Base-by-base conservation (phyloP, 1,140 invertebrate genomes). In the Trichonephila clavipes region DNA sequence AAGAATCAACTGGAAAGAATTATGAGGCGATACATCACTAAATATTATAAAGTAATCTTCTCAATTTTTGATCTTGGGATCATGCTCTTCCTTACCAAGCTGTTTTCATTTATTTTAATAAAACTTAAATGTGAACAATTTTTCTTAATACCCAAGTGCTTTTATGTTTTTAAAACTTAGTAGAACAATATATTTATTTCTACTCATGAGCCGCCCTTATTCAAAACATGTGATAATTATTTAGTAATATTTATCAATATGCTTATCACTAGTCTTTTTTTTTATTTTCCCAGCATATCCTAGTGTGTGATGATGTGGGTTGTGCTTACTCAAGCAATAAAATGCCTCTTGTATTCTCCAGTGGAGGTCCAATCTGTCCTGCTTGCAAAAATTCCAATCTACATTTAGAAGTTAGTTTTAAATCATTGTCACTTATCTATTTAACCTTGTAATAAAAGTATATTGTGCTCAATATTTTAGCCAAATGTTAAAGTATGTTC, bases 301-400 rank as follows among this genome's bases (percentile, higher is more conserved):
- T 99, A 95, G 97, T 97, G 21, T 99, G 99, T 95, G 98, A 99
- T 95, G 98, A 99, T 96, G 97, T 98, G 3, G 97, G 97, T 3
- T 99, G 98, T 95, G 96, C 96, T 10, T 97, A 97, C 94, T 96
- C 97, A 92, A 98, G 97, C 0, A 95, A 96, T 93, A 96, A 96
- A 88, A 90, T 98, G 24, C 97, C 97, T 1, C 95, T 97, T 61
- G 95, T 96, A n/a, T 96, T 97, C 89, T 95, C 95, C 18, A 94
- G 97, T 44, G 97, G 97, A 21, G 97, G 97, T 95, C 98, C 98
- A 0, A 95, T 97, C 5, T 99, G 98, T 95, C 96, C 96, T 18
- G 96, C 96, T 16, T 99, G 98, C 96, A 96, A 97, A 69, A 97
- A 97, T 94, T 97, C 97, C 40, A 96, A 97, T 87, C 97, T 99